Conservation (phyloP, 2,888 invertebrate species). For the Protodeltote pygarga region DNA sequence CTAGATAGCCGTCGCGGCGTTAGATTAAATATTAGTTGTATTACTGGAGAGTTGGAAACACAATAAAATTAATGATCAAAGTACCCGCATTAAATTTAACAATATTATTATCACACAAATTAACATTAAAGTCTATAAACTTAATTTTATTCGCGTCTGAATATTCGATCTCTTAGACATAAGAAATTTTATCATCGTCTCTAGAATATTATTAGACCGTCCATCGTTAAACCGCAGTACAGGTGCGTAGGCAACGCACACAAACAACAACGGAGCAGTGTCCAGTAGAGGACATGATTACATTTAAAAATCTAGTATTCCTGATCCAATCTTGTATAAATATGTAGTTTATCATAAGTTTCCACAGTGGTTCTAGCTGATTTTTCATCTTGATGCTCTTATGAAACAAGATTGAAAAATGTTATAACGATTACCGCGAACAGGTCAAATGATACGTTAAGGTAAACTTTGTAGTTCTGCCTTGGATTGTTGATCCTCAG, state of each 20-base stretch:
- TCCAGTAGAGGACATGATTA: slow-evolving; percentile 67
- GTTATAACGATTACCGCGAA: slow-evolving; percentile 50
- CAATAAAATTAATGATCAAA: slow-evolving; percentile 23
- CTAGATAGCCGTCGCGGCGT: slow-evolving; percentile 37
- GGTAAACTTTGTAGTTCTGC: slow-evolving; percentile 67
- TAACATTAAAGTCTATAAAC: slow-evolving; percentile 28
- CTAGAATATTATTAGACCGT: slow-evolving; percentile 67
- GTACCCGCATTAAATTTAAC: slow-evolving; percentile 15
- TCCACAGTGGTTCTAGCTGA: slow-evolving; percentile 75
- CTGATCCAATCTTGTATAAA: slow-evolving; percentile 80
- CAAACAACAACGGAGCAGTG: slow-evolving; percentile 65
- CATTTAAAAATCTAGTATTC: slow-evolving; percentile 72
- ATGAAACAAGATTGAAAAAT: slow-evolving; percentile 63
- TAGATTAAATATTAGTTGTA: slow-evolving; percentile 32
- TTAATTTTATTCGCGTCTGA: slow-evolving; percentile 46
- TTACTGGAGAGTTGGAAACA: slow-evolving; percentile 23
- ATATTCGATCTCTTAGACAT: slow-evolving; percentile 64
- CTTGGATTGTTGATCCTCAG: slow-evolving; percentile 60
- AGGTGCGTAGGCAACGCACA: slow-evolving; percentile 17
- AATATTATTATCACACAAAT: slow-evolving; percentile 20
- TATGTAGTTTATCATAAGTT: slow-evolving; percentile 77
- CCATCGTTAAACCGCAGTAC: slow-evolving; percentile 58
- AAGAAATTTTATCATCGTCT: slow-evolving; percentile 53
- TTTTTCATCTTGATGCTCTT: slow-evolving; percentile 71
- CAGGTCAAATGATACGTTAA: slow-evolving; percentile 62